Percentiles rank a stretch among this genome's conserved stretches.
Conservation (phyloP, 2,797 vertebrate species). For the Thunnus albacares region DNA sequence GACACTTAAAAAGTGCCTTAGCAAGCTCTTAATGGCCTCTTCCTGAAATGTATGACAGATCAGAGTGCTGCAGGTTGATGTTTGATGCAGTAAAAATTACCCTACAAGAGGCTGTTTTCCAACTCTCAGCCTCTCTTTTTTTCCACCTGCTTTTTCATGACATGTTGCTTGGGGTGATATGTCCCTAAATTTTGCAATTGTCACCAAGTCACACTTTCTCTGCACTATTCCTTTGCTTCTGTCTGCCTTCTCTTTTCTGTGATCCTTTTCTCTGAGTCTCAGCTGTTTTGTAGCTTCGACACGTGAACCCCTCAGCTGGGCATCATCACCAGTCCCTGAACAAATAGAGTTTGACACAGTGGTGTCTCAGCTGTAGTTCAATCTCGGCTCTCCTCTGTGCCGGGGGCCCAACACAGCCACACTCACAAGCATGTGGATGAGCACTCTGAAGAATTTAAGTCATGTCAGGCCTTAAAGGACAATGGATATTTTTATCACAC, state of each 20-base stretch:
- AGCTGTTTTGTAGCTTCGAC: constrained; percentile 48
- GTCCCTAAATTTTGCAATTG: constrained; percentile 35
- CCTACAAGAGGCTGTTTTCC: constrained; percentile 24
- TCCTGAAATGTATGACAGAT: constrained; percentile 58
- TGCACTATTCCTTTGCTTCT: constrained; percentile 1
- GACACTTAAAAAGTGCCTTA: constrained; percentile 67
- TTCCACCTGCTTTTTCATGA: constrained; percentile 20
- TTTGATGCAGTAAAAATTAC: constrained; percentile 54
- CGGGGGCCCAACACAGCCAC: constrained; percentile 13
- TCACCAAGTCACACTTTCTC: constrained; percentile 20
- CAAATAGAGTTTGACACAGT: constrained; percentile 65
- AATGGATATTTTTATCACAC: constrained; percentile 60
- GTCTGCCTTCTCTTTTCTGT: constrained; percentile 13
- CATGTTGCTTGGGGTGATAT: constrained; percentile 15
- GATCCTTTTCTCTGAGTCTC: constrained; percentile 28
- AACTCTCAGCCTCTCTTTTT: constrained; percentile 8
- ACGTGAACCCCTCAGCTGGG: constrained; percentile 49
- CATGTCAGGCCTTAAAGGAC: constrained; percentile 66
- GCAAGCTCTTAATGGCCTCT: constrained; percentile 57
- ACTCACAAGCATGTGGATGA: constrained; percentile 46
- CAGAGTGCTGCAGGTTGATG: constrained; percentile 55
- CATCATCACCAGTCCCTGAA: constrained; percentile 50
- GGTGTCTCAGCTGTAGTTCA: constrained; percentile 57
- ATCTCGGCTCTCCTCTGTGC: constrained; percentile 36
- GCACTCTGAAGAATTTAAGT: constrained; percentile 49